Base-by-base conservation (phyloP, 2,113 vertebrate genomes). In the Chrysochloris asiatica region DNA sequence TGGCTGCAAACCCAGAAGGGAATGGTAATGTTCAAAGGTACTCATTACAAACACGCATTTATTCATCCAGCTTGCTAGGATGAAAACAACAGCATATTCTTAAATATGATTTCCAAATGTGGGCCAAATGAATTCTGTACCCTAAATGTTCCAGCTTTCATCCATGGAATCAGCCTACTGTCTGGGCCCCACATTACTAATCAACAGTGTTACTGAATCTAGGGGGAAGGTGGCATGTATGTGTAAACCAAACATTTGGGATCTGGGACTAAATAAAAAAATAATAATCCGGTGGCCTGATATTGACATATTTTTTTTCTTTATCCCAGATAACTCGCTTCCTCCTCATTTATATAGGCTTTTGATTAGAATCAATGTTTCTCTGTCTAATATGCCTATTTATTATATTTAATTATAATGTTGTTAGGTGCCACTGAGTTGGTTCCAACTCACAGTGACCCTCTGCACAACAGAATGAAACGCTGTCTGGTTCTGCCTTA, bases 1-100 rank as follows among this genome's bases (percentile, higher is more conserved):
- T 89, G 84, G 72, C 97, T 98, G 84, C 63, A 93, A 95, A 97
- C 3, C 78, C 94, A 96, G 43, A 95, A 81, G 90, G 83, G 83
- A 86, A 88, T 30, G 86, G 75, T 28, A 59, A 95, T 28, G 24
- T 78, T 94, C 9, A 95, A 83, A 91, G 19, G 88, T 59, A 89
- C 6, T 45, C 79, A 93, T 48, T 2, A 48, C 45, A 86, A 89
- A 88, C 45, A 79, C 33, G 56, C 9, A 82, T 12, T 19, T 92
- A 59, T 8, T 78, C 10, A 83, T 56, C 13, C 36, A 75, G 77
- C n/a, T 94, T 79, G 47, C 45, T 67, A 56, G 21, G 43, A 83
- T 86, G n/a, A 41, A 82, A 89, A 94, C 65, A 75, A 8, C 0
- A 8, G 79, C 28, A 79, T 63, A 54, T n/a, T 59, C 47, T 94